Conservation (phyloP, 2,888 invertebrate species). For the Caenorhabditis virilis region DNA sequence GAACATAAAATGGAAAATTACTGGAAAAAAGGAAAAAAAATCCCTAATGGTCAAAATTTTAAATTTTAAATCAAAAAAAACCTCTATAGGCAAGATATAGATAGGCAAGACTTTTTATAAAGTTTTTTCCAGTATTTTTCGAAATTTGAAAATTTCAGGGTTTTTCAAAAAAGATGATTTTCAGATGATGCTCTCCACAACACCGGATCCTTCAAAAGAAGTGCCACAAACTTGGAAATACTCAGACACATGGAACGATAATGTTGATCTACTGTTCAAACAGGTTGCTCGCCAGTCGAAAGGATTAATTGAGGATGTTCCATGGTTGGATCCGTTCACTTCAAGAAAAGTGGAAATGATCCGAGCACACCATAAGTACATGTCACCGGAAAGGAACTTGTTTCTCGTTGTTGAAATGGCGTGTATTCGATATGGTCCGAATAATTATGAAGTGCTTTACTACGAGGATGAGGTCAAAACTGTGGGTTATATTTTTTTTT, state of each 20-base stretch:
- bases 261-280: slow-evolving; percentile 30
- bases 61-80: not conserved
- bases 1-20: slow-evolving; percentile 73
- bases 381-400: slow-evolving; percentile 32
- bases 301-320: slow-evolving; percentile 90
- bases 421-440: slow-evolving; percentile 18
- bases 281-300: slow-evolving; percentile 34
- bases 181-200: slow-evolving; percentile 10
- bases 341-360: slow-evolving; percentile 94
- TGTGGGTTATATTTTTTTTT: not conserved
- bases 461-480: slow-evolving; percentile 45
- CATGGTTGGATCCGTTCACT: slow-evolving; percentile 93
- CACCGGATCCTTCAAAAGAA: slow-evolving; percentile 29
- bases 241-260: slow-evolving; percentile 31
- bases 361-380: slow-evolving; percentile 37
- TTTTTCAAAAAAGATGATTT: no score
- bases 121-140: no score
- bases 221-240: slow-evolving; percentile 27
- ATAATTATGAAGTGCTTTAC: slow-evolving; percentile 51
- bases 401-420: slow-evolving; percentile 52
- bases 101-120: no score
- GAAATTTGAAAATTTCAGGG: no score
- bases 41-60: not conserved
- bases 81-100: no score
- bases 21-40: slow-evolving; percentile 74